These are phyloP conservation scores for Phallusia fumigata DNA, from an alignment of 23 tunicate genomes.

Conservation along the genomic window DNA sequence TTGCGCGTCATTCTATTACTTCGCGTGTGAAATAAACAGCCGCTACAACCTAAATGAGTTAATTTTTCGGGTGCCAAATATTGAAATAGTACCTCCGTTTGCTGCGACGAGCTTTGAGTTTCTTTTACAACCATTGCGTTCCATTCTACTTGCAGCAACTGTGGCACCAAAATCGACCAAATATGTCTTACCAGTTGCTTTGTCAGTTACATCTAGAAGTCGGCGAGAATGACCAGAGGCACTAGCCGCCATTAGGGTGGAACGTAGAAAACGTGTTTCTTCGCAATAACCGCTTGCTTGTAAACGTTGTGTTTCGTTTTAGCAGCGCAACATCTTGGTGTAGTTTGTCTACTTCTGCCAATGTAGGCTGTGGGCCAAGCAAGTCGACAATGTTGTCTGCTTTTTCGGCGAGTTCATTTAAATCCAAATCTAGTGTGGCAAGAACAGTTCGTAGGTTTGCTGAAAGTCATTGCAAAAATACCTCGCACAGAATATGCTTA, in stretches of 20 bases:
- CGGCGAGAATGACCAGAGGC: conserved; percentile 10
- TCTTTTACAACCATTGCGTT: neutral
- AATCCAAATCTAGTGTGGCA: too few species aligned
- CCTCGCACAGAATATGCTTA: too few species aligned
- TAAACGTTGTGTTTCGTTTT: neutral
- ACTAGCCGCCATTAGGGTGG: conserved; percentile 11
- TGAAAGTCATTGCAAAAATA: too few species aligned
- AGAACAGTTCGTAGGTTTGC: too few species aligned
- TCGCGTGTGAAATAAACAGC: too few species aligned
- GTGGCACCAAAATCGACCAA: conserved; percentile 8
- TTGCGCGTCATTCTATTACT: too few species aligned
- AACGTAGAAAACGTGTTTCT: conserved; percentile 3
- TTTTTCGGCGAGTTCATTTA: too few species aligned
- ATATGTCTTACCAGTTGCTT: neutral
- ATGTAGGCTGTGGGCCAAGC: too few species aligned
- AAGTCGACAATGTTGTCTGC: too few species aligned
- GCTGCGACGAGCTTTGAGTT: conserved; percentile 7
- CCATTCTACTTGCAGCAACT: neutral
- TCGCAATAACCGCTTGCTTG: neutral
- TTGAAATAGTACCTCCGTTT: conserved; percentile 17
- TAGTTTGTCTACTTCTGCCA: too few species aligned
- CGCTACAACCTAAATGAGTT: too few species aligned
- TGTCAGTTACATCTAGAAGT: neutral
- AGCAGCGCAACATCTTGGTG: too few species aligned
- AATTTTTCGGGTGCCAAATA: conserved; percentile 24